Base-by-base conservation (phyloP, 2,888 invertebrate species). In the Acleris holmiana region DNA sequence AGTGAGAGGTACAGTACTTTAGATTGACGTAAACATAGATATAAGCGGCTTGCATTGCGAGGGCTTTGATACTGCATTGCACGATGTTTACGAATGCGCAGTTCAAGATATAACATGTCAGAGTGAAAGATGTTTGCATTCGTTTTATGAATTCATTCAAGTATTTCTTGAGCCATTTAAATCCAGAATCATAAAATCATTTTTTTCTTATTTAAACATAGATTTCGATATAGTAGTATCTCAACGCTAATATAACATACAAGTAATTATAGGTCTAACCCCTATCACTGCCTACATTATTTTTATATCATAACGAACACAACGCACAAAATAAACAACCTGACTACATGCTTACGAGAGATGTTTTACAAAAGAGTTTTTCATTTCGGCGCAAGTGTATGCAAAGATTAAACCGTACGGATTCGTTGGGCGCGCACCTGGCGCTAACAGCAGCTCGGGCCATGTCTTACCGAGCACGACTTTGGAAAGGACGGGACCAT, bases 391-490 rank as follows among this genome's bases (percentile, higher is more conserved):
- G 47, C 63, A 59, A 60, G 60, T 65, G 53, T 49, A 47, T 58
- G 41, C 60, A 54, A 44, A 55, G 60, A 65, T 65, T 65, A 65
- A 65, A 55, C 48, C 60, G 55, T 50, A 65, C 55, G 58, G 60
- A 65, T 65, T 55, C 58, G 63, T 48, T 19, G 58, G 35, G 56
- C 17, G 48, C 48, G 46, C 61, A 65, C 65, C 65, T 65, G 65
- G 55, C 60, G 59, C 21, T 55, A 48, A 21, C 51, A 41, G 48
- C 59, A 17, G 63, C 63, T 35, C 63, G 55, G 47, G 17, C 40
- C 40, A 46, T 48, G 57, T 51, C 57, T 62, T 58, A 53, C 47
- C 51, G 41, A 23, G 41, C 53, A 50, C 40, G 46, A 18, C 62
- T 50, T n/a, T 46, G 57, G 41, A 25, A n/a, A 40, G 23, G 51